Conservation (phyloP, 2,113 vertebrate genomes). For the Apistogramma diplotaenia region DNA sequence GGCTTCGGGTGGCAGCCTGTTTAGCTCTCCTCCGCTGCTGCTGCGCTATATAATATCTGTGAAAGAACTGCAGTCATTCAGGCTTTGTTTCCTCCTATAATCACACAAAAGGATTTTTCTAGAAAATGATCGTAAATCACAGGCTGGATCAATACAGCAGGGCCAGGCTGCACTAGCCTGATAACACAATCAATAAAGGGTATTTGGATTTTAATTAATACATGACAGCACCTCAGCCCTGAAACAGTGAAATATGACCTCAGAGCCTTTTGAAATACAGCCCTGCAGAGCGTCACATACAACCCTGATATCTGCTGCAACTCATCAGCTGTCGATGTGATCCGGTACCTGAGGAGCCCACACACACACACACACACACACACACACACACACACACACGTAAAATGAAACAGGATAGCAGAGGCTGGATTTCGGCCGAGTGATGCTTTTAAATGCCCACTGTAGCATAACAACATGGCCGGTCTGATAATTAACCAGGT, state of each 20-base stretch:
- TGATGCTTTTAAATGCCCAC: not conserved
- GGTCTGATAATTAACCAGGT: not conserved
- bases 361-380: not conserved
- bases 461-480: not conserved
- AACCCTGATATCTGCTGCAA: conserved; percentile 82
- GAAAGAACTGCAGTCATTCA: conserved; percentile 86
- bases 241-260: conserved; percentile 92
- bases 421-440: not conserved
- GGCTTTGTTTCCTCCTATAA: conserved; percentile 89
- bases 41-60: conserved; percentile 72
- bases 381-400: not conserved
- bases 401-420: not conserved
- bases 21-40: conserved; percentile 71
- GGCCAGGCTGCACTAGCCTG: conserved; percentile 86
- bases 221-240: conserved; percentile 80
- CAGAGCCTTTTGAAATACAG: conserved; percentile 78
- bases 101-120: conserved; percentile 93
- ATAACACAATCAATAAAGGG: conserved; percentile 97
- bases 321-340: conserved; percentile 80
- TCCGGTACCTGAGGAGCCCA: conserved; percentile 79
- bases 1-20: conserved; percentile 28
- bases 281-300: conserved; percentile 78
- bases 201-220: conserved; percentile 99
- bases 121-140: conserved; percentile 99
- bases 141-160: conserved; percentile 86